Conservation (phyloP, 2,113 vertebrate species). For the Colossoma macropomum region DNA sequence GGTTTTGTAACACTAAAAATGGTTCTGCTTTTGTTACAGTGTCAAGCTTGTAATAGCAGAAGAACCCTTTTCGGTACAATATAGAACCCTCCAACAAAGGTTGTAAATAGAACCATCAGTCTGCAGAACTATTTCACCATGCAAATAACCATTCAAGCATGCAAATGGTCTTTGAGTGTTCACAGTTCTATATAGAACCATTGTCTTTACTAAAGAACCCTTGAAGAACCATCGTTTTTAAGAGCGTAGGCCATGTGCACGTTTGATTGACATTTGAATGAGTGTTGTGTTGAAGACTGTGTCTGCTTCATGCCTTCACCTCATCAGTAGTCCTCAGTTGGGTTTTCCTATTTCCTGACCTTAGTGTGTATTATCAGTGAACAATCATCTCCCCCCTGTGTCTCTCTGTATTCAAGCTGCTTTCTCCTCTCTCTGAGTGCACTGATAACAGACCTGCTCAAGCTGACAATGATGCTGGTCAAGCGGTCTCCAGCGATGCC, state of each 20-base stretch:
- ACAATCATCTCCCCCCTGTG: slow-evolving; percentile 6
- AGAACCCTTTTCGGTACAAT: no score
- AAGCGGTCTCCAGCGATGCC: slow-evolving; percentile 29
- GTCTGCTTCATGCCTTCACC: neutral
- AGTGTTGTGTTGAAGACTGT: neutral
- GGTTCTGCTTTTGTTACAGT: no score
- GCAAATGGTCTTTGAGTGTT: no score
- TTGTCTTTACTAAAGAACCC: no score
- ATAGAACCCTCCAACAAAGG: no score
- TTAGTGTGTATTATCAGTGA: neutral
- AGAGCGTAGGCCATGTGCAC: neutral
- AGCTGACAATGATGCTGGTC: slow-evolving; percentile 32
- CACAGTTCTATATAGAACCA: no score
- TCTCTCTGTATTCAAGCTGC: slow-evolving; percentile 29
- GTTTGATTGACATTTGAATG: neutral
- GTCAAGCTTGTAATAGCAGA: no score
- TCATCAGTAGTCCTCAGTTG: neutral
- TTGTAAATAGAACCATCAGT: no score
- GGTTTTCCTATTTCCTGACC: neutral
- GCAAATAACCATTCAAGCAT: no score
- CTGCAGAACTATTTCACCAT: no score
- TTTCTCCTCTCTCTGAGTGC: neutral
- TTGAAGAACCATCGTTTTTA: no score
- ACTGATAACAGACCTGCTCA: slow-evolving; percentile 24
- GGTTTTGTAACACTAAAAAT: no score